Percentiles rank a stretch among this genome's conserved stretches.
Conservation (phyloP, 2,888 invertebrate species). For the Yponomeuta malinellus region DNA sequence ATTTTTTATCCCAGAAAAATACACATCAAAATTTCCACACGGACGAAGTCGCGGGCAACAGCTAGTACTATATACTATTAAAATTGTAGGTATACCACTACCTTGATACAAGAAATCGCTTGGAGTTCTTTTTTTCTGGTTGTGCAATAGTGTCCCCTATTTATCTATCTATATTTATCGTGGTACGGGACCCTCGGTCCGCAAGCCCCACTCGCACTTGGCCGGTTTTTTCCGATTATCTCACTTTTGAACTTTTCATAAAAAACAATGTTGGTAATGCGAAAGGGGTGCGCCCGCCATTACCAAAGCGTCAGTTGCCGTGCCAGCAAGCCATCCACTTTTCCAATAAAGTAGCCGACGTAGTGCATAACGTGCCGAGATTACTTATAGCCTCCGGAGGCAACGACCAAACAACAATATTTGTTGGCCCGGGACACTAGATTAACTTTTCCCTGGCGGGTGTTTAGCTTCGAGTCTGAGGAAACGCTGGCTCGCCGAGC, state of each 20-base stretch:
- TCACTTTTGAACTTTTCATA: neutral
- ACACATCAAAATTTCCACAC: no score
- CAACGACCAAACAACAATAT: conserved; percentile 65
- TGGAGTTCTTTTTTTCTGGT: no score
- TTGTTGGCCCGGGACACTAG: conserved; percentile 58
- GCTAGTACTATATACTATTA: no score
- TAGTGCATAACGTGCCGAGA: conserved; percentile 67
- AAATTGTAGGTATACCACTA: no score
- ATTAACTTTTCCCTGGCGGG: conserved; percentile 27
- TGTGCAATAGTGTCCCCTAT: no score
- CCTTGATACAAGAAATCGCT: no score
- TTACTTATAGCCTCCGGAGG: conserved; percentile 61
- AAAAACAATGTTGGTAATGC: neutral
- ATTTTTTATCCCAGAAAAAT: no score
- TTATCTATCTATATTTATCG: no score
- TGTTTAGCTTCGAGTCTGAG: conserved; percentile 36
- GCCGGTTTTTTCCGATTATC: neutral
- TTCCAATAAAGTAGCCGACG: conserved; percentile 61
- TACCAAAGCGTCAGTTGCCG: conserved; percentile 30
- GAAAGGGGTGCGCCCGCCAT: conserved; percentile 23
- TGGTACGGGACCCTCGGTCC: no score
- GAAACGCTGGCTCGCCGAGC: neutral
- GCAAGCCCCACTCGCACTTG: no score
- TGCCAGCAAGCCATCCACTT: conserved; percentile 43
- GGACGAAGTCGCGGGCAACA: no score